Base-by-base conservation (phyloP, 23 tunicate genomes). In the Styela clava region DNA sequence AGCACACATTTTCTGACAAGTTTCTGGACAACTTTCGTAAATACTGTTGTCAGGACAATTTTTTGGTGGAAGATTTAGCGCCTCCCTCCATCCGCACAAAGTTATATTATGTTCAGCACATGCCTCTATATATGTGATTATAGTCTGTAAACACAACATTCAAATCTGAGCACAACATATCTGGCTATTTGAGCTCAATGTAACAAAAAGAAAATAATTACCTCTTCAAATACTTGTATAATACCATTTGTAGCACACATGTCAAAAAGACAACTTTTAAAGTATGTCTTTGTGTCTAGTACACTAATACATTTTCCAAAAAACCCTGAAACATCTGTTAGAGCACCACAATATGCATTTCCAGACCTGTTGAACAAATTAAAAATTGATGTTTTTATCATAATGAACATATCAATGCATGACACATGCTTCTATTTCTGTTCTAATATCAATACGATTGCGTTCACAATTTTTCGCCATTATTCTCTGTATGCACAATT, bases 1-100 rank as follows among this genome's bases (percentile, higher is more conserved):
- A 30, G 81, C 26, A 64, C 90, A 86, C 33, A 82, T 86, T 51
- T 73, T 65, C 23, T 85, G 85, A 63, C 90, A 86, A 9, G 84
- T 64, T 36, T 67, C 35, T 7, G 90, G 85, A 72, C 90, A 86
- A 12, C 85, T 78, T 16, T 62, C 61, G 44, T 74, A 86, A n/a
- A 63, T 79, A 62, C 90, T 86, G 81, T 80, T 62, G 0, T 79
- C 36, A 44, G 90, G 90, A 64, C 76, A 84, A n/a, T n/a, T n/a
- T 37, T 29, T 63, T 3, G 67, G 30, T 20, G 64, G 61, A 33
- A 84, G 63, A 32, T 69, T 65, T 22, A 81, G 76, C 7, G 29
- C 82, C 63, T 35, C 33, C 20, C 87, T 63, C 87, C 87, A 84
- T 25, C 63, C 76, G 33, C 87, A 84, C 37, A 84, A 81, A 24